phyloP scores from a whole-genome alignment of 2,888 invertebrate genomes.

The Dromius quadrimaculatus region DNA sequence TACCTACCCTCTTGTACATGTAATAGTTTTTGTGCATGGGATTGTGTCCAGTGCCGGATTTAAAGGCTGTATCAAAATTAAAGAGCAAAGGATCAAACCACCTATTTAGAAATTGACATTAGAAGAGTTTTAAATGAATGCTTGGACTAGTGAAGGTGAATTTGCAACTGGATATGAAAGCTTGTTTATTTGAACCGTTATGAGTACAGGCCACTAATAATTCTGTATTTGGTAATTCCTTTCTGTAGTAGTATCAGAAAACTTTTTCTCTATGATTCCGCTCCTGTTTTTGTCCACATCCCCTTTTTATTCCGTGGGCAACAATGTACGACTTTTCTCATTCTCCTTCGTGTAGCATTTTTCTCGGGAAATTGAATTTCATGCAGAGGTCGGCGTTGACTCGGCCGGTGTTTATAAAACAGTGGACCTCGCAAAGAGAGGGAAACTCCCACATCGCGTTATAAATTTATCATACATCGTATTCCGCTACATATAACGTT shows the following conservation, averaged over 20 bases:
- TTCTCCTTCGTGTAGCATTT: constrained; percentile 54
- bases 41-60: background rate
- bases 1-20: constrained; percentile 13
- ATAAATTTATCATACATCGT: constrained; percentile 63
- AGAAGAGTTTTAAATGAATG: too few relatives aligned
- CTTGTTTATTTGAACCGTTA: too few relatives aligned
- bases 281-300: too few relatives aligned
- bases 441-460: constrained; percentile 57
- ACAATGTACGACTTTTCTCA: constrained; percentile 37
- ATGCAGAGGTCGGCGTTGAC: constrained; percentile 55
- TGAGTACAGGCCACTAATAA: too few relatives aligned
- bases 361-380: constrained; percentile 57
- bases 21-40: background rate
- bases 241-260: too few relatives aligned
- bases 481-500: constrained; percentile 63
- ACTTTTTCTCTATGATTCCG: too few relatives aligned
- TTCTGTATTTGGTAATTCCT: too few relatives aligned
- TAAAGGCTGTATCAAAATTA: background rate
- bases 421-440: constrained; percentile 55
- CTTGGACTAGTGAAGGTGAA: too few relatives aligned
- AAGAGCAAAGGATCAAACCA: background rate
- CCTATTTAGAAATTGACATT: too few relatives aligned
- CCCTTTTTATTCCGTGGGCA: constrained; percentile 9
- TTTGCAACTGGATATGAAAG: too few relatives aligned
- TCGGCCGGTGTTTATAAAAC: constrained; percentile 58